Evolutionary conservation across 2,888 invertebrate genomes (phyloP), one percentile per base, ranked within the genome.

Genomic region (Oegoconia quadripuncta): DNA sequence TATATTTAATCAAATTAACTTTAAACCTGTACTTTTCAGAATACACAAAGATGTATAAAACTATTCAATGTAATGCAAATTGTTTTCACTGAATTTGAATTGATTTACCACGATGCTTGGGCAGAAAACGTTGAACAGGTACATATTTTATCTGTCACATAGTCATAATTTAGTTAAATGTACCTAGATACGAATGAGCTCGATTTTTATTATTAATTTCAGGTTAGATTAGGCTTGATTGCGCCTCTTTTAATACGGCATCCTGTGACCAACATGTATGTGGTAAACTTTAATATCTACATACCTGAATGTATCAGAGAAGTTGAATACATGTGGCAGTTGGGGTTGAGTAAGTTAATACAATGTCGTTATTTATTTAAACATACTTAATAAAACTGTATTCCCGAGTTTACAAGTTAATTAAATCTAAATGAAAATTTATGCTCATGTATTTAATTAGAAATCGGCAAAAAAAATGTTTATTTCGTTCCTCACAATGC

Each of bases 31-130:
- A 9, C 12, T 16, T 63, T 92, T 59, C 89, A 92, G 67, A 92
- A 91, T 55, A 91, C 92, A 3, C 93, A 93, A 64, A 90, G 91
- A 37, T 92, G 92, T 34, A 92, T 94, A 34, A 93, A 93, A 58
- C 84, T 93, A 35, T 96, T 92, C 64, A 96, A 96, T 63, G 92
- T 93, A 1, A 88, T 96, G 74, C 90, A 92, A 18, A 91, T 91
- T 42, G 94, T 95, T 2, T 92, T 96, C 45, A 89, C 94, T 11
- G 94, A 95, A 63, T 96, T 93, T 60, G 96, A 96, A 74, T 89
- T 93, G 57, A 91, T 95, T 41, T 94, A 95, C 69, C 95, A 96
- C 60, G 89, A 90, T 50, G 93, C 94, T 1, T 96, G 96, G 96
- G 90, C 84, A 45, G 91, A 93, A 60, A 92, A 93, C 65, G 91